Evolutionary conservation across 2,113 vertebrate species (phyloP).

Genomic region (Prochilodus magdalenae): DNA sequence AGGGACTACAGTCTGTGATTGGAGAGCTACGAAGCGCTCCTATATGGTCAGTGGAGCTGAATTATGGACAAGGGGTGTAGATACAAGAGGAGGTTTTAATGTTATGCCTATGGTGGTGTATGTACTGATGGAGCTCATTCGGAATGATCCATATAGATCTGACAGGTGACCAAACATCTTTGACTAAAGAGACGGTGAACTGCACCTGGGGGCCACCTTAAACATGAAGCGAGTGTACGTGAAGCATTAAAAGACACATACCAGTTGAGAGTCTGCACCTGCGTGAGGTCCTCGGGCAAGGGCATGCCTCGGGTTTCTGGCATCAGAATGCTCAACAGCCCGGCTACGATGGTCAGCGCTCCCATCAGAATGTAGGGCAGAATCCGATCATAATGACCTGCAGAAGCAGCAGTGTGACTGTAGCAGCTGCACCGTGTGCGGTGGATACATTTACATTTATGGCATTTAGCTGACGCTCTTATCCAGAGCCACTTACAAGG

Average conservation of each 20-base stretch:
- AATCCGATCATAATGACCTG: slow-evolving; percentile 52
- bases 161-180: not conserved
- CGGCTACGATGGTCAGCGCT: slow-evolving; percentile 48
- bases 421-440: not conserved
- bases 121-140: slow-evolving; percentile 22
- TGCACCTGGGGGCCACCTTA: slow-evolving; percentile 3
- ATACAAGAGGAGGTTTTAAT: no score
- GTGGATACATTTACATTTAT: no score
- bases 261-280: slow-evolving; percentile 60
- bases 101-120: no score
- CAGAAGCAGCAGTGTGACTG: not conserved
- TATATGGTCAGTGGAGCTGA: no score
- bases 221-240: not conserved
- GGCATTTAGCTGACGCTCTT: no score
- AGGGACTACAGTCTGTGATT: no score
- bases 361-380: slow-evolving; percentile 64
- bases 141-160: not conserved
- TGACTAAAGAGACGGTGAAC: not conserved
- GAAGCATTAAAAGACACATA: slow-evolving; percentile 28
- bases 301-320: slow-evolving; percentile 64
- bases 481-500: no score
- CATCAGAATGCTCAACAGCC: slow-evolving; percentile 53
- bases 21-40: no score
- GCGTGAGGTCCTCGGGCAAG: slow-evolving; percentile 61
- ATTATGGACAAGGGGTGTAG: no score